These are phyloP conservation scores for Sphenopsis melanotis DNA, from an alignment of 2,797 vertebrate genomes.

Conservation along the genomic window DNA sequence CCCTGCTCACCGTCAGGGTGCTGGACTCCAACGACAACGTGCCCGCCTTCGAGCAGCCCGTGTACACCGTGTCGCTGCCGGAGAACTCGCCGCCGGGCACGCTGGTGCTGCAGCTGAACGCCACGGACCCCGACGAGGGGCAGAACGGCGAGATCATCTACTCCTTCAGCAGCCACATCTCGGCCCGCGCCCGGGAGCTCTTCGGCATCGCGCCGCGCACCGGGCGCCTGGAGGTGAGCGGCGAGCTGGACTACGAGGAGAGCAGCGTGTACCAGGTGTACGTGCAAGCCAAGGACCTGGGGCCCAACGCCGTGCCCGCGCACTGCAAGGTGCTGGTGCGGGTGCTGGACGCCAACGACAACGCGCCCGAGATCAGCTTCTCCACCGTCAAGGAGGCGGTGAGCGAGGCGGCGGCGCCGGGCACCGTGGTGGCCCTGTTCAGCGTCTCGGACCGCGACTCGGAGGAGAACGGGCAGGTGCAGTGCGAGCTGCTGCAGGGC, in stretches of 20 bases:
- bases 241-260: slow-evolving; percentile 94
- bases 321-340: slow-evolving; percentile 95
- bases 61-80: slow-evolving; percentile 88
- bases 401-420: slow-evolving; percentile 89
- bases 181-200: slow-evolving; percentile 87
- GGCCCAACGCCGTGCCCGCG: slow-evolving; percentile 93
- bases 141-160: slow-evolving; percentile 93
- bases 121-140: slow-evolving; percentile 93
- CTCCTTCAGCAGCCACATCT: slow-evolving; percentile 94
- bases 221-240: slow-evolving; percentile 90
- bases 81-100: slow-evolving; percentile 92
- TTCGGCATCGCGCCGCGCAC: slow-evolving; percentile 89
- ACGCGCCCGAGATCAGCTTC: slow-evolving; percentile 94
- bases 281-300: slow-evolving; percentile 95
- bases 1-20: slow-evolving; percentile 91
- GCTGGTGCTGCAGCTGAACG: slow-evolving; percentile 92
- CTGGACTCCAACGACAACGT: slow-evolving; percentile 97
- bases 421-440: slow-evolving; percentile 93
- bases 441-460: slow-evolving; percentile 93
- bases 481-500: slow-evolving; percentile 91
- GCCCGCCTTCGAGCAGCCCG: slow-evolving; percentile 91
- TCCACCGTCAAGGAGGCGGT: slow-evolving; percentile 95
- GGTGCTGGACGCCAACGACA: slow-evolving; percentile 90
- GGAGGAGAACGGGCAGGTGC: slow-evolving; percentile 91
- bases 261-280: slow-evolving; percentile 92